phyloP scores from a whole-genome alignment of 2,797 vertebrate species.

The Syndactyla subalaris region DNA sequence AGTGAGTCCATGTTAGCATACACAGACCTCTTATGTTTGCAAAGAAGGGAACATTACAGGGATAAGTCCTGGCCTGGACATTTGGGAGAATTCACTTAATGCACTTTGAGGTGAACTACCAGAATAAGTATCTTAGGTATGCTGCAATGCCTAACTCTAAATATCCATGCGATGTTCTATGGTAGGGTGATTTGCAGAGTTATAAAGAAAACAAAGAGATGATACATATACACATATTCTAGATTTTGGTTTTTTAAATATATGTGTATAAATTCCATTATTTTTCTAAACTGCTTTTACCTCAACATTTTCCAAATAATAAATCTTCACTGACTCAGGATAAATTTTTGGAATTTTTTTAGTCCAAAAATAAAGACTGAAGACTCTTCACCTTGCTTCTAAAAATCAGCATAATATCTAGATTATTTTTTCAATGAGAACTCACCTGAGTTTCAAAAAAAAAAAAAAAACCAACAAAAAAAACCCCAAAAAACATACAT shows the following conservation, averaged over 20 bases:
- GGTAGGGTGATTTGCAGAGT: not conserved
- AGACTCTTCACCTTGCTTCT: not conserved
- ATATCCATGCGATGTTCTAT: not conserved
- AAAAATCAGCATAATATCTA: not conserved
- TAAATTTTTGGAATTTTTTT: not conserved
- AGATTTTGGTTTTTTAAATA: too few relatives aligned
- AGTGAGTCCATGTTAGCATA: not conserved
- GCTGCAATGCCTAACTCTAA: not conserved
- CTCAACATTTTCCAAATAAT: not conserved
- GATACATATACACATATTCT: not conserved
- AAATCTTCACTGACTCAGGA: not conserved
- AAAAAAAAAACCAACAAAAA: not conserved
- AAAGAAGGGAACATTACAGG: not conserved
- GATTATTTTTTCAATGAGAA: not conserved
- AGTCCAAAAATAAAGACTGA: not conserved
- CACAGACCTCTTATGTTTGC: not conserved
- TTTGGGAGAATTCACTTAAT: not conserved
- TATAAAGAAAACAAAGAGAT: not conserved
- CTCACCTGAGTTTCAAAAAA: not conserved
- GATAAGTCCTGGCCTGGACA: not conserved
- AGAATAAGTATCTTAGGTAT: not conserved
- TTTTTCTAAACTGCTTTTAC: not conserved
- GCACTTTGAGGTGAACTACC: not conserved
- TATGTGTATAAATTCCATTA: not conserved
- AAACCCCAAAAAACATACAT: fast-evolving